Evolutionary conservation across 1,140 invertebrate species (phyloP), one percentile per base, ranked within the genome.

Genomic region (Diorhabda carinulata): DNA sequence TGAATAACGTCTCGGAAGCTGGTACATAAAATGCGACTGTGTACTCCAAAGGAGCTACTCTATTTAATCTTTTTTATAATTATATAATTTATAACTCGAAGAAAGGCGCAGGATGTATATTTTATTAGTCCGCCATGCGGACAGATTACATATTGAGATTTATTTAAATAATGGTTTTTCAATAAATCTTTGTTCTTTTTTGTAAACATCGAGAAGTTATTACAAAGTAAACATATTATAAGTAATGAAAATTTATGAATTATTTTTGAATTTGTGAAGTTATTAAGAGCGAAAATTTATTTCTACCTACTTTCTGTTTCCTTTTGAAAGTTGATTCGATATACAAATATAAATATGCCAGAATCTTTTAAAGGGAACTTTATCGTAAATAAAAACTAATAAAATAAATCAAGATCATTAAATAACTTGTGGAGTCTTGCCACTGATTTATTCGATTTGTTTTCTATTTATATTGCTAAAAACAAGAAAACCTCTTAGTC

Each of bases 91-190:
- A 62, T 44, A 43, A 62, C 61, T 62, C 43, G 61, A 62, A 44
- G 61, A 62, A 62, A 62, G 43, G 61, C 61, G 61, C 61, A 62
- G 61, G 61, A 62, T 62, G 61, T 62, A 62, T 62, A 62, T 44
- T 62, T 62, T 62, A 62, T 62, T 62, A 10, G 41, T 62, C 61
- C 61, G 43, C 61, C 61, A 43, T 10, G 42, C 43, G 43, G 61
- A 62, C 61, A 62, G 43, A 10, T 44, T 62, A 62, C 43, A 42
- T 62, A 62, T 62, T 43, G 61, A 44, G 61, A 43, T 43, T 62
- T 62, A 62, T n/a, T 42, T 43, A 62, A 62, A 62, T 62, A 44
- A 62, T 62, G 61, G 61, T 10, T 59, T 62, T 43, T 62, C 8
- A 43, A 62, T 62, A 62, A 62, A 62, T 62, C 10, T 43, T 62